A percentile compares a stretch with the other conserved stretches of the same genome.
Conservation (phyloP, 2,888 invertebrate genomes). For the Parnassius apollo region DNA sequence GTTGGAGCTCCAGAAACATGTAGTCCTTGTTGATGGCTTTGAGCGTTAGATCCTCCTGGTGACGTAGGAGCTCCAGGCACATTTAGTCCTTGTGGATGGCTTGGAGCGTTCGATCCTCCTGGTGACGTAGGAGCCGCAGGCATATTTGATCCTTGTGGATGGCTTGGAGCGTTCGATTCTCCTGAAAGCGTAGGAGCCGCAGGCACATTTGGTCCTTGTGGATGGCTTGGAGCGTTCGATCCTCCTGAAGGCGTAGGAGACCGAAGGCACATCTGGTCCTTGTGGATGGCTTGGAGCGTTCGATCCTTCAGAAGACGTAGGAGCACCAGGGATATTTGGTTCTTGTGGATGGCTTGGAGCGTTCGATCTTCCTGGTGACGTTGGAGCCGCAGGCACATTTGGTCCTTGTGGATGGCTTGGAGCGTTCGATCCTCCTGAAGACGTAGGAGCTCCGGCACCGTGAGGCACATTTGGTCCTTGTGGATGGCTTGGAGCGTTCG, state of each 20-base stretch:
- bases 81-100: too few relatives aligned
- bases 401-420: too few relatives aligned
- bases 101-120: too few relatives aligned
- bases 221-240: neutral
- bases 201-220: constrained; percentile 2
- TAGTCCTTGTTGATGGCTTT: neutral
- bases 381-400: neutral
- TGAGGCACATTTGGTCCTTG: constrained; percentile 3
- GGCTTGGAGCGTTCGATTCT: neutral
- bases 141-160: neutral
- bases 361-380: neutral
- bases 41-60: neutral
- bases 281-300: too few relatives aligned
- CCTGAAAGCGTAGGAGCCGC: neutral
- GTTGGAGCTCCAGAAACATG: neutral
- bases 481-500: neutral
- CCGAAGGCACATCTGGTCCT: neutral
- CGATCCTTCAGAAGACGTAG: neutral
- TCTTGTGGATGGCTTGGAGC: neutral
- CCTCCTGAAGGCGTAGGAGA: neutral
- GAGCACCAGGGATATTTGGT: neutral
- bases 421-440: neutral
- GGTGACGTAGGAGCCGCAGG: neutral
- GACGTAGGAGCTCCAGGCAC: neutral
- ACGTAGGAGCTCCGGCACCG: neutral